phyloP scores from a whole-genome alignment of 2,888 invertebrate genomes.

The Trileptium ribeirensis region DNA sequence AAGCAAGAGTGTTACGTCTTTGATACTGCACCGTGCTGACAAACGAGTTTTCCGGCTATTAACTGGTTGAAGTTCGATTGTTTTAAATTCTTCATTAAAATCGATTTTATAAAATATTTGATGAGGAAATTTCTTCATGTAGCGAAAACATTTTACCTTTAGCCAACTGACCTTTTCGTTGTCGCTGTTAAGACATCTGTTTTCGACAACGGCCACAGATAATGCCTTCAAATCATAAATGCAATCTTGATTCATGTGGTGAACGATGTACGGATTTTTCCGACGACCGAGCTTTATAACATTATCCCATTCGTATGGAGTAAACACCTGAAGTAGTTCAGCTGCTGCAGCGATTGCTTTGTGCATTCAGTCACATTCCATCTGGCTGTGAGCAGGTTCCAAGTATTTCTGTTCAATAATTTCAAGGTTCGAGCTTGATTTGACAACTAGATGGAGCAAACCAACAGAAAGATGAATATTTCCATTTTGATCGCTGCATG shows the following conservation, averaged over 20 bases:
- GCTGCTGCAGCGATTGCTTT: too few relatives aligned
- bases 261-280: too few relatives aligned
- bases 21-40: neutral
- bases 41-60: neutral
- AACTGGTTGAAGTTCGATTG: neutral
- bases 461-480: neutral
- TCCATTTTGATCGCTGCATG: neutral
- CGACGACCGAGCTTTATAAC: too few relatives aligned
- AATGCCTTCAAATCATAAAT: neutral
- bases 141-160: neutral
- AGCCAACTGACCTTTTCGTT: neutral
- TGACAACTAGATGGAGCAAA: neutral
- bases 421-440: neutral
- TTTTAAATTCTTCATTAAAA: neutral
- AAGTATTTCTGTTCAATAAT: neutral
- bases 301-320: too few relatives aligned
- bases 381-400: too few relatives aligned
- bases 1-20: neutral
- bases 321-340: too few relatives aligned
- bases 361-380: too few relatives aligned
- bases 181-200: neutral
- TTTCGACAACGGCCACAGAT: neutral
- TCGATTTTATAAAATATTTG: neutral
- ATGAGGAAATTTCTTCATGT: neutral
- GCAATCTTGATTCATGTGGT: too few relatives aligned